Evolutionary conservation across 1,140 invertebrate genomes (phyloP).

Genomic region (Notospermus geniculatus): DNA sequence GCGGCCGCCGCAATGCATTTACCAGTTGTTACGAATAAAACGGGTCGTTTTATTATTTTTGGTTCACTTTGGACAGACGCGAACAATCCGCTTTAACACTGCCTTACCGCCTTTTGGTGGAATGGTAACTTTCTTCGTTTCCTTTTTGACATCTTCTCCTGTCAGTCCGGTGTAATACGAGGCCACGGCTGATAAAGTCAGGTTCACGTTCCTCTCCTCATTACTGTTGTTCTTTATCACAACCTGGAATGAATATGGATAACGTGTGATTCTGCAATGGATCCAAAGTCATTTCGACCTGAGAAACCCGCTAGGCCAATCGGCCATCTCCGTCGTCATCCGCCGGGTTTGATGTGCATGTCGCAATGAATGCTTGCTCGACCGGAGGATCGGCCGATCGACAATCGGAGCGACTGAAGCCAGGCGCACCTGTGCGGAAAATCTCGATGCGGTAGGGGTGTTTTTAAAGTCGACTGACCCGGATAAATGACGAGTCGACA

Average conservation of each 20-base stretch:
- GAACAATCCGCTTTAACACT: no score
- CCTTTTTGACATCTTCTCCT: conserved; percentile 35
- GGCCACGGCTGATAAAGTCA: conserved; percentile 31
- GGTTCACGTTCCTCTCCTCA: conserved; percentile 34
- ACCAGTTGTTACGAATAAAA: no score
- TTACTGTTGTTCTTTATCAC: conserved; percentile 32
- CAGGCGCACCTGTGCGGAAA: no score
- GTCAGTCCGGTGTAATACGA: conserved; percentile 45
- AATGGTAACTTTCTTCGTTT: conserved; percentile 25
- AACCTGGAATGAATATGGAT: conserved; percentile 31
- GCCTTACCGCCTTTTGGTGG: conserved; percentile 38
- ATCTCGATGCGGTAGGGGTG: no score
- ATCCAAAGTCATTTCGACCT: conserved; percentile 33
- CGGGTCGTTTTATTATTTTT: no score
- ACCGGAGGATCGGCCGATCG: neutral
- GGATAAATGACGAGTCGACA: no score
- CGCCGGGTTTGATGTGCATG: neutral
- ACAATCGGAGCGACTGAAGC: no score
- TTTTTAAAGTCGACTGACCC: no score
- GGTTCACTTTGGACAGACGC: neutral
- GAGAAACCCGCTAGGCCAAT: no score
- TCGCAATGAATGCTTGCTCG: neutral
- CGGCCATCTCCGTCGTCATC: neutral
- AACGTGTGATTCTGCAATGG: conserved; percentile 13
- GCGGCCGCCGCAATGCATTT: no score